These are phyloP conservation scores for Orius laevigatus DNA, from an alignment of 1,140 invertebrate genomes.

Conservation along the genomic window DNA sequence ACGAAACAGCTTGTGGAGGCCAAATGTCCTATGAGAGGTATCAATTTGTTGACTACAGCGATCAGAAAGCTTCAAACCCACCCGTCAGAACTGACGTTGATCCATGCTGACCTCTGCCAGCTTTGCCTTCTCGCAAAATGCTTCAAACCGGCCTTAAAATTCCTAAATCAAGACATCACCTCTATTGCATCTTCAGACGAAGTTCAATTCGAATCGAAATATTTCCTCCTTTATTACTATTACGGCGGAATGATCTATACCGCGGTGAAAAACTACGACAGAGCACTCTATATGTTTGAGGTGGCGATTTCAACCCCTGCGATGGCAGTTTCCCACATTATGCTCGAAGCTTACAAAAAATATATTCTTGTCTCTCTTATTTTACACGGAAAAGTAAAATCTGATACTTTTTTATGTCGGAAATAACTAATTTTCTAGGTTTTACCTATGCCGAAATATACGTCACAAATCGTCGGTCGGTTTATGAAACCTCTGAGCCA, in stretches of 20 bases:
- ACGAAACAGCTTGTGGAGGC: constrained; percentile 60
- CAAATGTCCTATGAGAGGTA: constrained; percentile 64
- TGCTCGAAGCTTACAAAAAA: constrained; percentile 94
- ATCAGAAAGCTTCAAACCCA: constrained; percentile 77
- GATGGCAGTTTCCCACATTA: constrained; percentile 85
- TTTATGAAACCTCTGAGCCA: constrained; percentile 83
- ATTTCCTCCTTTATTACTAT: constrained; percentile 89
- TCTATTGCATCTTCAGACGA: constrained; percentile 44
- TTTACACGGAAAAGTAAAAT: constrained; percentile 64
- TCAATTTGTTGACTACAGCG: constrained; percentile 64
- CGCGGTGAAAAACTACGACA: constrained; percentile 78
- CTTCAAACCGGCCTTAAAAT: constrained; percentile 77
- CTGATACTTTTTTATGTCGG: background rate
- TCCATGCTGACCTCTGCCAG: constrained; percentile 87
- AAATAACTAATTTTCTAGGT: constrained; percentile 31
- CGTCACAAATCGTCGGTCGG: constrained; percentile 71
- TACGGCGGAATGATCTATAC: constrained; percentile 96
- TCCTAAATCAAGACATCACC: constrained; percentile 80
- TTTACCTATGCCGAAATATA: constrained; percentile 70
- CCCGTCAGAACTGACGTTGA: constrained; percentile 77
- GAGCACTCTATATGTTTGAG: constrained; percentile 89
- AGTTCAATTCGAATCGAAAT: constrained; percentile 74
- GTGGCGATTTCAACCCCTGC: constrained; percentile 84
- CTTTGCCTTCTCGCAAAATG: constrained; percentile 81
- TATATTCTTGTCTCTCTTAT: constrained; percentile 84